Evolutionary conservation across 2,888 invertebrate species (phyloP).

Genomic region (Drosophila percnosoma): DNA sequence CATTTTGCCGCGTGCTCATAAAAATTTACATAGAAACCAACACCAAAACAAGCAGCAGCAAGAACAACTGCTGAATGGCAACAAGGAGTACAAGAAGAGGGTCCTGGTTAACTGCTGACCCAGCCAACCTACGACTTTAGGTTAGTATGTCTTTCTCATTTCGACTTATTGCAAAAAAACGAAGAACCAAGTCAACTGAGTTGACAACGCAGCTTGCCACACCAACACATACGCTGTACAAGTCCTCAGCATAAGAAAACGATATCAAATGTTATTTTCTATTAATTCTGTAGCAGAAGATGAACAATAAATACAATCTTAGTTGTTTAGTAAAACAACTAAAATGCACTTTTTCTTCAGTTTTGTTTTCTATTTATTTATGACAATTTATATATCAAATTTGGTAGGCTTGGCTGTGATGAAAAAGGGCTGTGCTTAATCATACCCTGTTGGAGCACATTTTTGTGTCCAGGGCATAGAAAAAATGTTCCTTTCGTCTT

Average conservation of each 20-base stretch:
- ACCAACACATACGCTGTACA: slow-evolving; percentile 17
- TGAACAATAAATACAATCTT: background rate
- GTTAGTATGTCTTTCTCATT: slow-evolving; percentile 69
- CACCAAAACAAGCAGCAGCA: slow-evolving; percentile 40
- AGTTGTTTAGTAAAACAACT: too few relatives aligned
- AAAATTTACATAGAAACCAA: slow-evolving; percentile 78
- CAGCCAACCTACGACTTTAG: slow-evolving; percentile 70
- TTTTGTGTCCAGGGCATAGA: slow-evolving; percentile 21
- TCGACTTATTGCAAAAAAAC: slow-evolving; percentile 44
- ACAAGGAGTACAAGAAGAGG: slow-evolving; percentile 45
- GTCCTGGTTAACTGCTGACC: slow-evolving; percentile 78
- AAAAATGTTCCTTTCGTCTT: slow-evolving; percentile 40
- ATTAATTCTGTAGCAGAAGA: background rate
- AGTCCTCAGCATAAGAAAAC: too few relatives aligned
- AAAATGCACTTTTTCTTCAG: too few relatives aligned
- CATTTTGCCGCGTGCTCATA: slow-evolving; percentile 68
- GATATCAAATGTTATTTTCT: background rate
- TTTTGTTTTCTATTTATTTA: too few relatives aligned
- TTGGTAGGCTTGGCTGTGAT: background rate
- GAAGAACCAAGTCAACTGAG: slow-evolving; percentile 7
- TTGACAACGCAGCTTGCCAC: background rate
- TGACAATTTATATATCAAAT: background rate
- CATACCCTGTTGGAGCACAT: background rate
- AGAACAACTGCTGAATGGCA: slow-evolving; percentile 55
- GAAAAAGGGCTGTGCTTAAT: background rate